Evolutionary conservation across 2,113 vertebrate genomes (phyloP).

Genomic region (Urocolius indicus): DNA sequence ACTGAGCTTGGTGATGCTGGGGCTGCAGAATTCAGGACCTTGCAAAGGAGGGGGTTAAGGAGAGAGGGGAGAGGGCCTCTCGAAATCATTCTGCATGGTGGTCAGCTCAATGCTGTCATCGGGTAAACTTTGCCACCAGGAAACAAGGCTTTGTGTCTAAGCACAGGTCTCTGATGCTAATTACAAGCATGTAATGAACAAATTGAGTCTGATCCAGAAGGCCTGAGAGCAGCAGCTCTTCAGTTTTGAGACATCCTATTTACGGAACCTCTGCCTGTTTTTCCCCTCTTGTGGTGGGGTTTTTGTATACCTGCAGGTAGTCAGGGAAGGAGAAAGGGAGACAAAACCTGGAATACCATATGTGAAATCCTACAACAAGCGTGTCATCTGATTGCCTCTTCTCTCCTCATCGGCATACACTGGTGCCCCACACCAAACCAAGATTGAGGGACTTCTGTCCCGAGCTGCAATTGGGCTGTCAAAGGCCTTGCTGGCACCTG

Average conservation of each 20-base stretch:
- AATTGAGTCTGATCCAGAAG: not conserved
- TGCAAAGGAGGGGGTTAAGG: not conserved
- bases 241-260: not conserved
- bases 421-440: not conserved
- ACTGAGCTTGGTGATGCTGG: accelerated
- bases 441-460: not conserved
- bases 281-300: accelerated
- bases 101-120: accelerated
- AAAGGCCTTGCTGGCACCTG: not conserved
- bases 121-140: not conserved
- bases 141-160: not conserved
- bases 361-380: accelerated
- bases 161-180: accelerated
- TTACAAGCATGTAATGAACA: not conserved
- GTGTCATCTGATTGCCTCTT: accelerated
- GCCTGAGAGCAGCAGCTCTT: not conserved
- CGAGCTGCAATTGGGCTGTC: not conserved
- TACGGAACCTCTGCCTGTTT: not conserved
- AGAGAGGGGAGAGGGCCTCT: not conserved
- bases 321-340: not conserved
- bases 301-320: not conserved
- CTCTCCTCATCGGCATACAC: not conserved
- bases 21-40: not conserved
- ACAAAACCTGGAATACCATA: not conserved
- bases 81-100: accelerated